Evolutionary conservation across 2,797 vertebrate species (phyloP).

Genomic region (Erpetoichthys calabaricus): DNA sequence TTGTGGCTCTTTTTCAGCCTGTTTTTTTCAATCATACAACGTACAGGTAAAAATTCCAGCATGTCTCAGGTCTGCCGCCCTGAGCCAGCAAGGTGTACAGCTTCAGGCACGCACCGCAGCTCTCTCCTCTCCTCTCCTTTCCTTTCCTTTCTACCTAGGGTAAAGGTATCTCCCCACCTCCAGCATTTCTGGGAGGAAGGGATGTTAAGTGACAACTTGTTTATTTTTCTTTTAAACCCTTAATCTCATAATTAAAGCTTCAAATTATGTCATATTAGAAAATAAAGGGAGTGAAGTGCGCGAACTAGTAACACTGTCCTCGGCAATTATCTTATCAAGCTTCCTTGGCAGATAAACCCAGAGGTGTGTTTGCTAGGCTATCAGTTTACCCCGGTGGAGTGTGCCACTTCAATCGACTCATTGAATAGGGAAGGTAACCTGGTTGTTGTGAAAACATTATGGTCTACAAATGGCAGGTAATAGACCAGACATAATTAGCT

Average conservation of each 20-base stretch:
- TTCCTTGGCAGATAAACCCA: constrained; percentile 35
- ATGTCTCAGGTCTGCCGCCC: constrained; percentile 18
- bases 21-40: constrained; percentile 3
- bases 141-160: not conserved
- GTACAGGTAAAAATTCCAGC: not conserved
- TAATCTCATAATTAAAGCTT: constrained; percentile 52
- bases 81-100: constrained; percentile 10
- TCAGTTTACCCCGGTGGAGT: constrained; percentile 52
- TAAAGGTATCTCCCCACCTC: constrained; percentile 8
- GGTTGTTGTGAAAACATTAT: constrained; percentile 48
- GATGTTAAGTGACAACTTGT: constrained; percentile 29
- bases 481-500: constrained; percentile 81
- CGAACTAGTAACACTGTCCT: constrained; percentile 43
- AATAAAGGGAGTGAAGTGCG: constrained; percentile 33
- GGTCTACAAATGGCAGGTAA: constrained; percentile 60
- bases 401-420: constrained; percentile 42
- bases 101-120: constrained; percentile 6
- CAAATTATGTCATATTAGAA: constrained; percentile 28
- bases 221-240: constrained; percentile 31
- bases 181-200: constrained; percentile 12
- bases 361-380: constrained; percentile 35
- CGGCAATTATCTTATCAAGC: constrained; percentile 50
- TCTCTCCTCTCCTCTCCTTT: constrained; percentile 5
- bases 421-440: constrained; percentile 36
- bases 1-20: too few relatives aligned